Conservation (phyloP, 2,888 invertebrate genomes). For the Aphidius colemani region DNA sequence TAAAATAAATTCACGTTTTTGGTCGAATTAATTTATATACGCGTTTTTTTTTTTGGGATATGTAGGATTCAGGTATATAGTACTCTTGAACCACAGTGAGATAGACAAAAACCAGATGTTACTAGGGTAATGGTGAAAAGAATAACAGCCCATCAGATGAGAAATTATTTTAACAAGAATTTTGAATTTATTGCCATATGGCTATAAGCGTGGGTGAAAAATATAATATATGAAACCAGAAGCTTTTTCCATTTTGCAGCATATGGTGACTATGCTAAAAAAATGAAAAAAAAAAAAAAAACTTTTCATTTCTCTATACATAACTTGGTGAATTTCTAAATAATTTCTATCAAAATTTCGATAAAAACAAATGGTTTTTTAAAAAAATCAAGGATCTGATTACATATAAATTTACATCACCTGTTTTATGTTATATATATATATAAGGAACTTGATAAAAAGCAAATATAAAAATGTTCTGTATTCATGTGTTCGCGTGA, state of each 20-base stretch:
- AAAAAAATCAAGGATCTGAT: not conserved
- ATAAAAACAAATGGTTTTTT: not conserved
- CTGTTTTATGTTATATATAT: not conserved
- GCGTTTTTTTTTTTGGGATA: not conserved
- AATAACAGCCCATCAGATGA: conserved; percentile 22
- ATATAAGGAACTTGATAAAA: not conserved
- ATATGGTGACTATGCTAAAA: not conserved
- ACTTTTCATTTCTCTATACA: not conserved
- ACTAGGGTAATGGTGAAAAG: conserved; percentile 35
- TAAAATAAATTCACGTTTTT: not conserved
- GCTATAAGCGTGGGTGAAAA: conserved; percentile 1
- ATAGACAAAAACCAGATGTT: conserved; percentile 46
- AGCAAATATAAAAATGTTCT: too few species aligned
- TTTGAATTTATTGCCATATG: conserved; percentile 18
- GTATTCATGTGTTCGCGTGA: not conserved
- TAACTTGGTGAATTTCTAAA: not conserved
- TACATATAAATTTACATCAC: not conserved
- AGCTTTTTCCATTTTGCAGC: too few species aligned
- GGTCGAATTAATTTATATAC: not conserved
- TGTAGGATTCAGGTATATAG: conserved; percentile 19
- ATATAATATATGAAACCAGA: not conserved
- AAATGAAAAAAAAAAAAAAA: not conserved
- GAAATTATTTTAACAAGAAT: conserved; percentile 20
- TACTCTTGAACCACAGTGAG: conserved; percentile 6
- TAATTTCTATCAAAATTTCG: too few species aligned